Evolutionary conservation across 92 coral and sea anemone genomes (phyloP).

Genomic region (Anthopleura xanthogrammica): DNA sequence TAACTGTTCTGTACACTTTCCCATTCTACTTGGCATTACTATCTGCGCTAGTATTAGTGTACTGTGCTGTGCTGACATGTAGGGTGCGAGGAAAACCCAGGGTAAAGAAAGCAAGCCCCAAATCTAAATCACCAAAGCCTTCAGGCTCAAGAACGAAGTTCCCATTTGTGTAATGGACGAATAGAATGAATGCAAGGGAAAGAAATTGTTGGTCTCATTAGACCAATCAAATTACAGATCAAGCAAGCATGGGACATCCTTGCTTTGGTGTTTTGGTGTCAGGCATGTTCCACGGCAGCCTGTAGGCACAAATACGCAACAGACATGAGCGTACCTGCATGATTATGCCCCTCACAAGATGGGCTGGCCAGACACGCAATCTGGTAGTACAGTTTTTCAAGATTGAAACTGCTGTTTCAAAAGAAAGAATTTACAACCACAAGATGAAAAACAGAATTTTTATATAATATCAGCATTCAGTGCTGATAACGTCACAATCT

Average conservation of each 20-base stretch:
- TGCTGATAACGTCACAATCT: neutral
- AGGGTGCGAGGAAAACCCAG: conserved; percentile 71
- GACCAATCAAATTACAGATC: conserved; percentile 6
- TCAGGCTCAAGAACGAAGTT: conserved; percentile 45
- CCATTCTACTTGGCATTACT: conserved; percentile 87
- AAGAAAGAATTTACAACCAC: neutral
- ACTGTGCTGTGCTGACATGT: conserved; percentile 86
- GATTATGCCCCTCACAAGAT: neutral
- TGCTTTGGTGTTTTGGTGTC: neutral
- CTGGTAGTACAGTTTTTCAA: neutral
- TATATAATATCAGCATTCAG: neutral
- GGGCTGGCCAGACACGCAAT: neutral
- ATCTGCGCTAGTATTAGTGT: conserved; percentile 70
- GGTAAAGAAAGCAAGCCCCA: conserved; percentile 33
- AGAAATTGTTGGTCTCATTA: neutral
- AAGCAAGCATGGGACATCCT: neutral
- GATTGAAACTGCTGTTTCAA: neutral
- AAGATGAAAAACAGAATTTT: neutral
- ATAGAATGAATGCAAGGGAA: neutral
- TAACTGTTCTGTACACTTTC: conserved; percentile 80
- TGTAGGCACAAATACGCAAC: neutral
- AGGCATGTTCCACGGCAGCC: neutral
- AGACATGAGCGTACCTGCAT: neutral
- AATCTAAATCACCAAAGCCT: conserved; percentile 40
- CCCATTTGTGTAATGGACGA: conserved; percentile 46